These are phyloP conservation scores for Lamprotornis superbus DNA, from an alignment of 2,113 vertebrate genomes.

Conservation along the genomic window DNA sequence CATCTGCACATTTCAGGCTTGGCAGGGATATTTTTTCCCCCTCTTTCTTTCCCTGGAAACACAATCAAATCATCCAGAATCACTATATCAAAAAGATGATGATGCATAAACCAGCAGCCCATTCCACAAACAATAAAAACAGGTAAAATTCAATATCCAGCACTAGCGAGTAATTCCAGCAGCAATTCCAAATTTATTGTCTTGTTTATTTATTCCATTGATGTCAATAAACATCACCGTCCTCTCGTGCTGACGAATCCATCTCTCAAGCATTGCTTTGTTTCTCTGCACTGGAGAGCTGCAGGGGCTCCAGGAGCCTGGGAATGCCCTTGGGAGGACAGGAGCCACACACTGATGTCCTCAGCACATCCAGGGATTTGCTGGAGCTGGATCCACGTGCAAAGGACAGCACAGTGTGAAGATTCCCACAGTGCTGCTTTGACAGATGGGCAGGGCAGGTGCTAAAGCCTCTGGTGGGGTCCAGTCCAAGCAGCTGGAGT, in stretches of 20 bases:
- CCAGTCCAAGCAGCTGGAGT: not conserved
- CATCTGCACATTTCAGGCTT: not conserved
- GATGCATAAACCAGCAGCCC: slow-evolving; percentile 22
- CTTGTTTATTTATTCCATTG: slow-evolving; percentile 43
- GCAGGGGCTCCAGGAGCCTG: not conserved
- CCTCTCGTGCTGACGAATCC: not conserved
- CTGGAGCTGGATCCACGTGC: not conserved
- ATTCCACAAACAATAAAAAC: slow-evolving; percentile 40
- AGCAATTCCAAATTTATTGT: slow-evolving; percentile 41
- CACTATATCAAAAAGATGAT: slow-evolving; percentile 3
- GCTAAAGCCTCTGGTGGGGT: not conserved
- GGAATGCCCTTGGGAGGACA: not conserved
- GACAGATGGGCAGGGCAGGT: not conserved
- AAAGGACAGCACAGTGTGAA: not conserved
- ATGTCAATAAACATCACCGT: not conserved
- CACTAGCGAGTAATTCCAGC: slow-evolving; percentile 24
- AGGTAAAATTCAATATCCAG: slow-evolving; percentile 44
- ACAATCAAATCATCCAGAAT: not conserved
- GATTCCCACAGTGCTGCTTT: not conserved
- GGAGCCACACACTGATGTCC: not conserved
- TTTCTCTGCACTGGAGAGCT: not conserved
- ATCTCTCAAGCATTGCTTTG: not conserved
- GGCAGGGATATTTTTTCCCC: not conserved
- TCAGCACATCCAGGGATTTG: not conserved
- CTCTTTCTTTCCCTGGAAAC: not conserved